A percentile compares a stretch with the other conserved stretches of the same genome.
phyloP scores from a whole-genome alignment of 2,113 vertebrate genomes.

The Bungarus multicinctus region DNA sequence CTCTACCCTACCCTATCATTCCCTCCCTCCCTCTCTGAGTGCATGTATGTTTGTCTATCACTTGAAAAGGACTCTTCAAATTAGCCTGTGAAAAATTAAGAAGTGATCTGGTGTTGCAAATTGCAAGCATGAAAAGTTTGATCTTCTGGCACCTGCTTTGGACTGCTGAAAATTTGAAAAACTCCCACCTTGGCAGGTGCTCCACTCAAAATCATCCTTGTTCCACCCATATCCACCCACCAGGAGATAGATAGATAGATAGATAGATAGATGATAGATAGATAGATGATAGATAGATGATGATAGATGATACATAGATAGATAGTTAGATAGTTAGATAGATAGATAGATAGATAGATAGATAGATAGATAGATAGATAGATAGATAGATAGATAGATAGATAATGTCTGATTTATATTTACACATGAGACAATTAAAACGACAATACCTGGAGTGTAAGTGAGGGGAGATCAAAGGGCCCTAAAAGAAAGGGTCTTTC shows the following conservation, averaged over 20 bases:
- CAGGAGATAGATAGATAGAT: too few relatives aligned
- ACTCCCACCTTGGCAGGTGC: background rate
- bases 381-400: too few relatives aligned
- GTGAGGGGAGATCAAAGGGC: conserved; percentile 56
- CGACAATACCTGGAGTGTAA: conserved; percentile 51
- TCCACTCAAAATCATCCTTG: background rate
- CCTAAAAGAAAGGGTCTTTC: conserved; percentile 45
- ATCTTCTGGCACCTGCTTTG: background rate
- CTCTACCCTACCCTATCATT: background rate
- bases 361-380: too few relatives aligned
- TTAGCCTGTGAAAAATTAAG: background rate
- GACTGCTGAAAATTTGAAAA: background rate
- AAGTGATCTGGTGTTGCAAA: background rate
- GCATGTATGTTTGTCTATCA: background rate
- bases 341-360: too few relatives aligned
- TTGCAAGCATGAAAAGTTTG: background rate
- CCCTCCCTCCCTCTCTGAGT: background rate
- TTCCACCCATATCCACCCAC: background rate
- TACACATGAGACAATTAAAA: conserved; percentile 64
- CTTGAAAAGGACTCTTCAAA: background rate
- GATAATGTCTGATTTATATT: conserved; percentile 57
- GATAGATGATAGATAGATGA: too few relatives aligned
- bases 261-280: too few relatives aligned
- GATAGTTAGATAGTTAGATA: too few relatives aligned
- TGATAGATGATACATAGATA: too few relatives aligned